Percentiles rank a stretch among this genome's conserved stretches.
Conservation (phyloP, 2,888 invertebrate genomes). For the Cepaea hortensis region DNA sequence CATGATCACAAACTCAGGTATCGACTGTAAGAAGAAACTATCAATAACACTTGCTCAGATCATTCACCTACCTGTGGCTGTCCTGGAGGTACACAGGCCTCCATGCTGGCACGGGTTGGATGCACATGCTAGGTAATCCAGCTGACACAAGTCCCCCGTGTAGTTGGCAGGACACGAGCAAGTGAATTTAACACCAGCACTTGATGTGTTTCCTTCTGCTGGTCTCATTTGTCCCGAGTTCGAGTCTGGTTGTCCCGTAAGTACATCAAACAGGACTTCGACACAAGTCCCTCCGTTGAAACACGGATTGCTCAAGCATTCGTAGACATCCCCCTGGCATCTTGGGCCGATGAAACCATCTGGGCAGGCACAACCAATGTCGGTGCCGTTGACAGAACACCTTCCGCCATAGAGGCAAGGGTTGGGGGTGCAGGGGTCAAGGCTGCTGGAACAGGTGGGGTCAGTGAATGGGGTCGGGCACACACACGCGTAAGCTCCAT, state of each 20-base stretch:
- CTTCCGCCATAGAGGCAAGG: constrained; percentile 69
- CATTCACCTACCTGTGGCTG: not conserved
- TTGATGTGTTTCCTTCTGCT: constrained; percentile 48
- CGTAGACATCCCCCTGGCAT: constrained; percentile 65
- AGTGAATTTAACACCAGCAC: constrained; percentile 70
- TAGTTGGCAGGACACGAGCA: constrained; percentile 78
- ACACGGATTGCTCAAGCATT: constrained; percentile 84
- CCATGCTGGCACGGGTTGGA: constrained; percentile 57
- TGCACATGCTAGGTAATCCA: constrained; percentile 51
- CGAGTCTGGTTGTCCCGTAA: not conserved
- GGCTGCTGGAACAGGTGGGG: constrained; percentile 85
- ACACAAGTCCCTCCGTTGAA: constrained; percentile 90
- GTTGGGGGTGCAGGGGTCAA: constrained; percentile 82
- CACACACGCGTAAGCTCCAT: constrained; percentile 82
- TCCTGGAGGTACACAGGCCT: constrained; percentile 48
- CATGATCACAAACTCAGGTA: too few relatives aligned
- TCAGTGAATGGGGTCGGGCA: constrained; percentile 89
- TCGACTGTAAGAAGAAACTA: too few relatives aligned
- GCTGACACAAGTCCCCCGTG: constrained; percentile 79
- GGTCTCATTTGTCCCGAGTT: not conserved
- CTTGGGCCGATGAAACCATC: constrained; percentile 65
- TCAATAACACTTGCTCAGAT: too few relatives aligned
- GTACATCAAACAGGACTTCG: constrained; percentile 15
- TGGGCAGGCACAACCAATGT: constrained; percentile 8
- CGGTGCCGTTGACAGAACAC: constrained; percentile 53